A percentile compares a stretch with the other conserved stretches of the same genome.
Evolutionary conservation across 2,888 invertebrate species (phyloP).

Genomic region (Glyphotaelius pellucidus): DNA sequence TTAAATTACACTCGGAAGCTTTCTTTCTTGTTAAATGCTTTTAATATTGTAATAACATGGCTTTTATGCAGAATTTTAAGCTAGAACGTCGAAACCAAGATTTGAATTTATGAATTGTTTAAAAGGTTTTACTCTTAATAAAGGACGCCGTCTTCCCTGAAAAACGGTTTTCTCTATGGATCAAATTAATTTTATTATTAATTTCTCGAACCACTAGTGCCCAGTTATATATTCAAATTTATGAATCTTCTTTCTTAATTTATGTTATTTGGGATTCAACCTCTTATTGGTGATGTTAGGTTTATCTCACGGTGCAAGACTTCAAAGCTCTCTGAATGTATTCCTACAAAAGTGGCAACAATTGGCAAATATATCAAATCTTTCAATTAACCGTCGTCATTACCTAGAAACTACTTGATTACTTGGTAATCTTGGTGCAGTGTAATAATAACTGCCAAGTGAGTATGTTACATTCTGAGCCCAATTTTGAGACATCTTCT

Average conservation of each 20-base stretch:
- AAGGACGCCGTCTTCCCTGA: background rate
- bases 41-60: conserved; percentile 17
- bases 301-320: background rate
- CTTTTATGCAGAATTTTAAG: background rate
- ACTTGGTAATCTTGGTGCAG: no score
- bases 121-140: conserved; percentile 2
- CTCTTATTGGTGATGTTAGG: background rate
- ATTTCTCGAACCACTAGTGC: background rate
- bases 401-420: no score
- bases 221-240: background rate
- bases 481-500: no score
- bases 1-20: conserved; percentile 8
- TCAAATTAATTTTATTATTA: background rate
- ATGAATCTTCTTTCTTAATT: background rate
- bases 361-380: no score
- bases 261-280: background rate
- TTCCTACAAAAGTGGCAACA: no score
- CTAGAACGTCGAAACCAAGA: background rate
- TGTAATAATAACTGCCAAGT: no score
- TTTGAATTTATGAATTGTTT: conserved; percentile 3
- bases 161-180: background rate
- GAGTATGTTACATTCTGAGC: no score
- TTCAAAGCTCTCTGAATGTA: background rate
- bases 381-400: no score
- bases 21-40: conserved; percentile 8